Percentiles rank a stretch among this genome's conserved stretches.
Conservation (phyloP, 2,888 invertebrate genomes). For the Sacculina carcini region DNA sequence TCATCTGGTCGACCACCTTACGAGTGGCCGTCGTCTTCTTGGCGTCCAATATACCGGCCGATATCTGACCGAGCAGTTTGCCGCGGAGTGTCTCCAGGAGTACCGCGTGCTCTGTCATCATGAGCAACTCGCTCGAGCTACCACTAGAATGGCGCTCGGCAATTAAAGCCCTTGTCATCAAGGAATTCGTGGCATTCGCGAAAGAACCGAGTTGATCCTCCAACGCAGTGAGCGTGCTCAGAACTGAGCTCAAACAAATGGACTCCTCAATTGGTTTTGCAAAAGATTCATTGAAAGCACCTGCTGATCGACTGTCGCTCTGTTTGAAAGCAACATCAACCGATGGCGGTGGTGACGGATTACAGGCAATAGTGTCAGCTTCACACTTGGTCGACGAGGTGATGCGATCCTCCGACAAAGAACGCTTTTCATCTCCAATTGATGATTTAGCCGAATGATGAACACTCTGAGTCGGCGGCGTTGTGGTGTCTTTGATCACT, state of each 20-base stretch:
- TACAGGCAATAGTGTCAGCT: no score
- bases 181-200: conserved; percentile 46
- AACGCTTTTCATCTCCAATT: no score
- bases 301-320: no score
- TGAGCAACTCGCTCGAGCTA: conserved; percentile 37
- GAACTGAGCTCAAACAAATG: conserved; percentile 11
- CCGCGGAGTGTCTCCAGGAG: conserved; percentile 61
- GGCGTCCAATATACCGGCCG: conserved; percentile 36
- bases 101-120: conserved; percentile 37
- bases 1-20: conserved; percentile 45
- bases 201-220: conserved; percentile 60
- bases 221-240: conserved; percentile 47
- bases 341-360: no score
- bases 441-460: no score
- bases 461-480: no score
- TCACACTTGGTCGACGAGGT: no score
- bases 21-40: conserved; percentile 41
- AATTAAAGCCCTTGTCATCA: conserved; percentile 46
- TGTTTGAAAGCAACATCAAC: no score
- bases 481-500: neutral
- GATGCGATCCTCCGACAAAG: no score
- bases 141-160: conserved; percentile 32
- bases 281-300: no score
- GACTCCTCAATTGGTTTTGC: no score
- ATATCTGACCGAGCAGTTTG: conserved; percentile 48